Conservation (phyloP, 2,888 invertebrate genomes). For the Agrochola litura region DNA sequence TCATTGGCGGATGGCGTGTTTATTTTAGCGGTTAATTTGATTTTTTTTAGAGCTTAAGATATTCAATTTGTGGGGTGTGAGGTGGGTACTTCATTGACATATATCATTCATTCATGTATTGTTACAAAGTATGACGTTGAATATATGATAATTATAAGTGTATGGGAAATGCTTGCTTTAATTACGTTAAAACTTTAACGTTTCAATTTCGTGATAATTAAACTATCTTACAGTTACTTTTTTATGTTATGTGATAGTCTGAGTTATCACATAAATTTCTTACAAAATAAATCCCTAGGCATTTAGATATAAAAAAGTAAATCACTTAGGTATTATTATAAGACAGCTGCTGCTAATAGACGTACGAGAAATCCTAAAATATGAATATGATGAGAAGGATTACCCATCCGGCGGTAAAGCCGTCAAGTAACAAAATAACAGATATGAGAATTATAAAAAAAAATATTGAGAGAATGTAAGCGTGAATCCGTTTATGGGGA, state of each 20-base stretch:
- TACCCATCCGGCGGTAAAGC: background rate
- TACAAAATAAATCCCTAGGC: background rate
- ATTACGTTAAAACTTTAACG: background rate
- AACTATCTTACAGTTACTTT: too few species aligned
- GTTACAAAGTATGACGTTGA: background rate
- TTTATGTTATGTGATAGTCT: background rate
- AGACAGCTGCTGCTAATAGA: constrained; percentile 16
- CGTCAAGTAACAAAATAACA: constrained; percentile 40
- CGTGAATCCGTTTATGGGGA: constrained; percentile 64
- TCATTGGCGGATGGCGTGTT: constrained; percentile 51
- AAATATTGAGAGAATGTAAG: constrained; percentile 58
- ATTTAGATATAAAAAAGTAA: background rate
- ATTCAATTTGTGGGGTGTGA: constrained; percentile 25
- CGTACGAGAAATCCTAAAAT: constrained; percentile 19
- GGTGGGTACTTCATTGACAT: background rate
- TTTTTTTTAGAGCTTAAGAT: constrained; percentile 28
- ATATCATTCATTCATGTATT: background rate
- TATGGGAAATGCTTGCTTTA: background rate
- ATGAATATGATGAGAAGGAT: constrained; percentile 23
- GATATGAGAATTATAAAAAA: constrained; percentile 55
- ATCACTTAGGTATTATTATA: background rate
- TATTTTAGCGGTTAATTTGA: constrained; percentile 49
- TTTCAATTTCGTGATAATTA: background rate
- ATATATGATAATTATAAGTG: too few species aligned
- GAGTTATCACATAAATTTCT: background rate